Base-by-base conservation (phyloP, 2,888 invertebrate species). In the Elysia crispata region DNA sequence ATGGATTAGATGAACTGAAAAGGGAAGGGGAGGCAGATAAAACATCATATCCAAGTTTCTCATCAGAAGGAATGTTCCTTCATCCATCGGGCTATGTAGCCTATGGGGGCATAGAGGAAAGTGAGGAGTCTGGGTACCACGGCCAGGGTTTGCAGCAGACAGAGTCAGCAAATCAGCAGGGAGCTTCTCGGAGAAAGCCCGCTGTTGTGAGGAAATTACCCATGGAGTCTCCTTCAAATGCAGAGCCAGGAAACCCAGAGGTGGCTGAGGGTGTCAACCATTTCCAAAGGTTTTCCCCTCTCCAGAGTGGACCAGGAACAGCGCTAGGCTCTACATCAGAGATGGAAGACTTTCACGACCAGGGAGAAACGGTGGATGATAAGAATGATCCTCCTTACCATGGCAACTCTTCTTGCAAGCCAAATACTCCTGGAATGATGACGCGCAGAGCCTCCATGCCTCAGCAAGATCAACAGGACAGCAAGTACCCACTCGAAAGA, bases 1-100 rank as follows among this genome's bases (percentile, higher is more conserved):
- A 31, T 25, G 62, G 67, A 20, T 30, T 54, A 13, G 73, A 62
- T 25, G 76, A n/a, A 15, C 72, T 76, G 18, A 72, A 76, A n/a
- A 54, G 64, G 30, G 76, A 70, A 31, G 23, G 60, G n/a, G 41
- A 41, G 5, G 5, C 41, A 6, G 41, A 41, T 41, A 69, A 76
- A 30, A 64, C 76, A 25, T 31, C 76, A 18, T 72, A 76, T 31
- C 80, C 80, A 18, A 80, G 80, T n/a, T 80, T 80, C 30, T 80
- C 80, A 0, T 80, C 80, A 15, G 76, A 80, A 30, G 80, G 80
- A 18, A 76, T 80, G 76, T 80, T 80, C 50, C 73, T 80, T 31
- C 80, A 80, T 30, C 80, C 80, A n/a, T 80, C 80, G 28, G 80
- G 80, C 31, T 80, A 80, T 76, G 80, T 80, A n/a, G 80, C 76